Evolutionary conservation across 1,140 invertebrate species (phyloP).

Genomic region (Cardiocondyla obscurior): DNA sequence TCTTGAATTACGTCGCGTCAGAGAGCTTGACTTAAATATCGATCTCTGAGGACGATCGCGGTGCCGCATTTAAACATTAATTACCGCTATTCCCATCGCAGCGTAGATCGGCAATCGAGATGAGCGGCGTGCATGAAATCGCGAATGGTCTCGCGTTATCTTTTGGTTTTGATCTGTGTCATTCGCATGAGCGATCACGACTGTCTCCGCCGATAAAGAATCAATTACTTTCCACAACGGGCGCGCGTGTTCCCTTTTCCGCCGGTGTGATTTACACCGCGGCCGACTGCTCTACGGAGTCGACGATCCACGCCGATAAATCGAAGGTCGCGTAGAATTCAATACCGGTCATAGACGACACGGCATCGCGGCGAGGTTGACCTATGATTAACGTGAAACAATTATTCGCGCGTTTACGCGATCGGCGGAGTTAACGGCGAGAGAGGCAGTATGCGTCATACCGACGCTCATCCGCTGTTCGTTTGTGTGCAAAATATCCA

Average conservation of each 20-base stretch:
- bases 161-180: slow-evolving; percentile 43
- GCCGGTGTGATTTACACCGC: slow-evolving; percentile 40
- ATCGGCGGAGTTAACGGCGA: slow-evolving; percentile 16
- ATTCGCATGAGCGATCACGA: slow-evolving; percentile 27
- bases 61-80: slow-evolving; percentile 17
- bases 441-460: background rate
- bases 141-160: slow-evolving; percentile 19
- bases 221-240: slow-evolving; percentile 60
- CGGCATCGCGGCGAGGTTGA: slow-evolving; percentile 37
- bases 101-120: slow-evolving; percentile 6
- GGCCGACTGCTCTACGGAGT: slow-evolving; percentile 8
- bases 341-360: slow-evolving; percentile 49
- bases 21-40: slow-evolving; percentile 1
- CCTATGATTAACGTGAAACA: slow-evolving; percentile 63
- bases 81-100: slow-evolving; percentile 9
- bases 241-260: slow-evolving; percentile 55
- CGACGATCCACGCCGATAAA: slow-evolving; percentile 56
- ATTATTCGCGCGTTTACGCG: slow-evolving; percentile 68
- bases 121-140: slow-evolving; percentile 19
- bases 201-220: slow-evolving; percentile 52
- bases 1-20: background rate
- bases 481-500: slow-evolving; percentile 37
- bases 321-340: slow-evolving; percentile 69
- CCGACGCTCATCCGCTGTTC: slow-evolving; percentile 14
- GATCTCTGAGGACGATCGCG: background rate